phyloP scores from a whole-genome alignment of 2,113 vertebrate genomes.

The Oreochromis aureus region DNA sequence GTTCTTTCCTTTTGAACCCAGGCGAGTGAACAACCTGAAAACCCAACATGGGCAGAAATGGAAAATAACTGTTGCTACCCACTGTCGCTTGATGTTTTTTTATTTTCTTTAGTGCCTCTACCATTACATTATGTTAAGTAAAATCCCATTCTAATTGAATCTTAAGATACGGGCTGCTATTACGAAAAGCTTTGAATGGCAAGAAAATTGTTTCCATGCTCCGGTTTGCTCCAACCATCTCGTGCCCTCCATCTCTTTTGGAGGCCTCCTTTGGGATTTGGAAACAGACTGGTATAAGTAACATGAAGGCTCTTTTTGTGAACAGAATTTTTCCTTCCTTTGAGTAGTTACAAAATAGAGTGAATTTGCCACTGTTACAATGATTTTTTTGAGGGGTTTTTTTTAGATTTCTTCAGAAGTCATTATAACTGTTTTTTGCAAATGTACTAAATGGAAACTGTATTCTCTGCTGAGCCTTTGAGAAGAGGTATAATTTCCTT shows the following conservation, averaged over 20 bases:
- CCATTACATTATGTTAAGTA: background rate
- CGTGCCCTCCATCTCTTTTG: background rate
- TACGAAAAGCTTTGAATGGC: background rate
- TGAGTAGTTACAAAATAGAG: background rate
- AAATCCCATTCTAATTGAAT: background rate
- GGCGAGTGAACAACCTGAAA: background rate
- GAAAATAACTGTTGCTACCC: background rate
- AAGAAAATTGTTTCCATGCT: background rate
- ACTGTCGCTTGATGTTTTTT: background rate
- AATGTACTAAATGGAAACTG: background rate
- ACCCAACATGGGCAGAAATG: background rate
- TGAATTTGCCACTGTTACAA: background rate
- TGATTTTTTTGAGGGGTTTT: background rate
- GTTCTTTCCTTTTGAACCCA: background rate
- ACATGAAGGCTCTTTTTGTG: background rate
- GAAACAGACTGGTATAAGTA: fast-evolving
- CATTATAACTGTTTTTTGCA: background rate
- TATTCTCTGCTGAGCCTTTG: background rate
- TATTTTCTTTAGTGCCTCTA: background rate
- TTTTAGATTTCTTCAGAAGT: background rate
- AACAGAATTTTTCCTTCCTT: background rate
- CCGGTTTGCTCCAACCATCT: background rate
- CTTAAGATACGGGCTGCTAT: background rate
- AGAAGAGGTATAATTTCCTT: background rate
- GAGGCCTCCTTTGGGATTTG: background rate